phyloP scores from a whole-genome alignment of 1,140 invertebrate genomes.

The Ostrea denselamellosa region DNA sequence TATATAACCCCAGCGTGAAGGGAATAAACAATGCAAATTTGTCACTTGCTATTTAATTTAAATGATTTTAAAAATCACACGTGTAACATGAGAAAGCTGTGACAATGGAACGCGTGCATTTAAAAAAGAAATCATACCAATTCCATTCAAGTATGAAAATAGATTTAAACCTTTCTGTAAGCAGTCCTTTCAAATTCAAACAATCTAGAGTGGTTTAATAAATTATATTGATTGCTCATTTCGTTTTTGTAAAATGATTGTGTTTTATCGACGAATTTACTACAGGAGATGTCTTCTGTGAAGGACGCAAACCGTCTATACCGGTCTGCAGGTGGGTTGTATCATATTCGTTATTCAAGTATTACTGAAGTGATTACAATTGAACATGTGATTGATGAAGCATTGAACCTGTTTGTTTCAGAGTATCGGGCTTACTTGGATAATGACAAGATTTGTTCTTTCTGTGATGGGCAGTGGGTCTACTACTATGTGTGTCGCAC shows the following conservation, averaged over 20 bases:
- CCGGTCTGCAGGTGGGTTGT: background rate
- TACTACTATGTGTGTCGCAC: background rate
- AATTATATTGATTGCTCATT: conserved; percentile 3
- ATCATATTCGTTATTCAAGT: background rate
- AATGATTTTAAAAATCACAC: background rate
- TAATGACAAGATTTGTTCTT: background rate
- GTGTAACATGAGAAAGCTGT: background rate
- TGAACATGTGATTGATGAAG: background rate
- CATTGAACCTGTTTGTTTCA: background rate
- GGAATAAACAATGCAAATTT: background rate
- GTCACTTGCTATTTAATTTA: background rate
- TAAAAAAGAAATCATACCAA: no score
- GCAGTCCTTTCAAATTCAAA: background rate
- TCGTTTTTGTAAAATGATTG: background rate
- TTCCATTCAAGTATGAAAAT: background rate
- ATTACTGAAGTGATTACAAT: background rate
- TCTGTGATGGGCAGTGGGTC: background rate
- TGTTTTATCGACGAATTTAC: background rate
- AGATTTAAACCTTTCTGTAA: background rate
- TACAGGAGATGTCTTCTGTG: background rate
- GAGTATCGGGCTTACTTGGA: background rate
- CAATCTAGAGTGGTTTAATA: background rate
- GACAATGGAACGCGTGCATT: no score
- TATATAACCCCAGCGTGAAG: no score
- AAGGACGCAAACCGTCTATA: background rate